Evolutionary conservation across 2,888 invertebrate species (phyloP), one percentile per base, ranked within the genome.

Genomic region (Agriopis aurantiaria): DNA sequence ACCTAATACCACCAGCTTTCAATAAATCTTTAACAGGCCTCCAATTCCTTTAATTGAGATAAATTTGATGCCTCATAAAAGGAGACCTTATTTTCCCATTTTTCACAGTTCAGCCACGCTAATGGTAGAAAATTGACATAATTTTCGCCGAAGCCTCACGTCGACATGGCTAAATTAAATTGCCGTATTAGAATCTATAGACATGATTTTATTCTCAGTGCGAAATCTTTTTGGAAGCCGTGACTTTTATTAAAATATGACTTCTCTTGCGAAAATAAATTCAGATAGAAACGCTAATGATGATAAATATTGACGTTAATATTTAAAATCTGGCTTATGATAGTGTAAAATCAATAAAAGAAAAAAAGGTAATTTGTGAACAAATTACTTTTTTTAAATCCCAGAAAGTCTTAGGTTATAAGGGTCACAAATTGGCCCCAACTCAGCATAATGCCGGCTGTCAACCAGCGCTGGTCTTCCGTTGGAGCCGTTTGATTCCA

Each of bases 51-150:
- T 71, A 72, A 75, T 74, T 69, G 67, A 68, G 61, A 72, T 64
- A 68, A 74, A 69, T 72, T 72, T 68, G 68, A 63, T 56, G 65
- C 48, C 66, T 64, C 48, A 71, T 72, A 68, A 73, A 75, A 57
- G 60, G 51, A 51, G 63, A 62, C 65, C 73, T 66, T 74, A 69
- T 72, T 72, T 69, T 41, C 59, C 65, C 57, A 74, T 69, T 72
- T 62, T 70, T 68, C 65, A 68, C 67, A 71, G 63, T 72, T 72
- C 78, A 65, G 71, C 66, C 68, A 59, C 77, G 79, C 81, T 87
- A 88, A 86, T 87, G 85, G 84, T 80, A 82, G 79, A 69, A 86
- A 87, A 85, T 88, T 88, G 85, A 84, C 82, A 81, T 86, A 82
- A 87, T 87, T 85, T 84, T 81, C 81, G 73, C 71, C 78, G 75